A percentile compares a stretch with the other conserved stretches of the same genome.
These are phyloP conservation scores for Parazoanthus swiftii DNA, from an alignment of 92 coral and sea anemone genomes.

Conservation along the genomic window DNA sequence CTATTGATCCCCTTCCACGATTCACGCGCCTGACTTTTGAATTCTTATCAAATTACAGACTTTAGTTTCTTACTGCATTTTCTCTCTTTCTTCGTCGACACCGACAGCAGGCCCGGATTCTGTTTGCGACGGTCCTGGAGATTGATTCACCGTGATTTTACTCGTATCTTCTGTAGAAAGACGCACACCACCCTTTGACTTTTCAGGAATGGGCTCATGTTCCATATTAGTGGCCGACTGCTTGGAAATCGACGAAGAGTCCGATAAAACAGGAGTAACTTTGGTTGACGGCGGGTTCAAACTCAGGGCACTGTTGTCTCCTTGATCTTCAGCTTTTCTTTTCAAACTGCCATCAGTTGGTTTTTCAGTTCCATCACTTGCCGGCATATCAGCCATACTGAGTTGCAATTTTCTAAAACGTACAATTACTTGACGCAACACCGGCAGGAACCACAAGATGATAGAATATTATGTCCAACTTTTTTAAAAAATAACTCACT, in stretches of 20 bases:
- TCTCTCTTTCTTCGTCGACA: conserved; percentile 66
- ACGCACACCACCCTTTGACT: conserved; percentile 22
- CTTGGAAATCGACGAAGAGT: conserved; percentile 1
- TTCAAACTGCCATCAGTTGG: conserved; percentile 23
- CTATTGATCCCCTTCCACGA: no score
- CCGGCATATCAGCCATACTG: conserved; percentile 27
- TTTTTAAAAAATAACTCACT: background rate
- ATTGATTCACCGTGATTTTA: background rate
- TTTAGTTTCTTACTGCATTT: conserved; percentile 77
- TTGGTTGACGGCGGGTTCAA: conserved; percentile 61
- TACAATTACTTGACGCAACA: background rate
- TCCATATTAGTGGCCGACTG: conserved; percentile 33
- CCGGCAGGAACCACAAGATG: background rate
- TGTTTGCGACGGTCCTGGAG: conserved; percentile 35
- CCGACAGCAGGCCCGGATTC: conserved; percentile 29
- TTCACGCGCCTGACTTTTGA: no score
- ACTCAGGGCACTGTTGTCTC: background rate
- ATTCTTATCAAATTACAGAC: no score
- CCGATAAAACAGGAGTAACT: conserved; percentile 33
- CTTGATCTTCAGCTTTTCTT: conserved; percentile 20
- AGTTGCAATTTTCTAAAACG: background rate
- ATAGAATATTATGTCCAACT: no score
- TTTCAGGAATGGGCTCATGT: conserved; percentile 42
- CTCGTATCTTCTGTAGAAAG: conserved; percentile 29
- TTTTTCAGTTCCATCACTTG: background rate